phyloP scores from a whole-genome alignment of 2,797 vertebrate species.

The Micromesistius poutassou region DNA sequence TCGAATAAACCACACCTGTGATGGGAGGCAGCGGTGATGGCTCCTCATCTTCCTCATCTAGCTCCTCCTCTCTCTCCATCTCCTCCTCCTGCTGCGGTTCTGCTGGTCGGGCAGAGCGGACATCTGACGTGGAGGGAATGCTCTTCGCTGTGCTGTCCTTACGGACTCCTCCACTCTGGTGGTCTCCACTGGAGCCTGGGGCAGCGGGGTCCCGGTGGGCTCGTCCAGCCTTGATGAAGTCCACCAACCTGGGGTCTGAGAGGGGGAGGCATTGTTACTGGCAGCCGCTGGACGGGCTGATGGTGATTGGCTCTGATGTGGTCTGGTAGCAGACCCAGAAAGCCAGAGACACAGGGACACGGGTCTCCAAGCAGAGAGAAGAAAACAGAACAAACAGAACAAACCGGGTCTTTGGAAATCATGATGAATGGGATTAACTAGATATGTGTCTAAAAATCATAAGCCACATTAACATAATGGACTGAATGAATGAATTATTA shows the following conservation, averaged over 20 bases:
- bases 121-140: constrained; percentile 20
- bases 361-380: background rate
- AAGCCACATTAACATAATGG: too few species aligned
- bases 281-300: background rate
- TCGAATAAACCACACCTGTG: constrained; percentile 52
- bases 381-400: background rate
- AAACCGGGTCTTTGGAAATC: background rate
- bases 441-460: background rate
- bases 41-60: constrained; percentile 29
- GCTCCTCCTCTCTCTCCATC: constrained; percentile 59
- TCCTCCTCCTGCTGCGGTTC: constrained; percentile 46
- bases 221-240: constrained; percentile 81
- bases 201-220: constrained; percentile 30
- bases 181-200: constrained; percentile 29
- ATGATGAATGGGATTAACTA: background rate
- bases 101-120: constrained; percentile 12
- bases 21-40: constrained; percentile 35
- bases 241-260: constrained; percentile 84
- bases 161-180: constrained; percentile 31
- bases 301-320: background rate
- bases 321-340: background rate
- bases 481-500: too few species aligned
- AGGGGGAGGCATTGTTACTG: constrained; percentile 44
- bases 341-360: background rate
- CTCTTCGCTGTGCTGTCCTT: constrained; percentile 41